These are phyloP conservation scores for Agonopterix arenella DNA, from an alignment of 2,888 invertebrate genomes.

Conservation along the genomic window DNA sequence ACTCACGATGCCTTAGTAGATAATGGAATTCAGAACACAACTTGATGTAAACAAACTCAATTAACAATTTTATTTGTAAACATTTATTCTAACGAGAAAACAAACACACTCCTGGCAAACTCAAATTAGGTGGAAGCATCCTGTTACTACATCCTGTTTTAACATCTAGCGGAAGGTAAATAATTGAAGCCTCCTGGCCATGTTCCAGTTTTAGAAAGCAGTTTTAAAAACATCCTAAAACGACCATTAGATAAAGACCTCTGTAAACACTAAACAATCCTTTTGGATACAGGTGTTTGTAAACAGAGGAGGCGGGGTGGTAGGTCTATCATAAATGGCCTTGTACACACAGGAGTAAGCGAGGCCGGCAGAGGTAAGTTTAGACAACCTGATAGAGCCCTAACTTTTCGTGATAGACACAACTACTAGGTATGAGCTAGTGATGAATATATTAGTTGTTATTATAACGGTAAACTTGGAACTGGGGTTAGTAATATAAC, in stretches of 20 bases:
- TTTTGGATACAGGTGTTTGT: not conserved
- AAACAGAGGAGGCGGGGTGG: not conserved
- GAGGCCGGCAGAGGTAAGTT: constrained; percentile 4
- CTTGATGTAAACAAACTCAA: not conserved
- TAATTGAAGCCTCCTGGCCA: constrained; percentile 39
- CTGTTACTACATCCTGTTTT: not conserved
- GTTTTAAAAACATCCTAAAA: constrained; percentile 32
- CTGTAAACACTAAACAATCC: not conserved
- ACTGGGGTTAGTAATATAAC: no score
- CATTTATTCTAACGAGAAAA: not conserved
- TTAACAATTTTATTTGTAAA: no score
- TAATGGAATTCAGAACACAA: not conserved
- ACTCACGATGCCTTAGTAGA: not conserved
- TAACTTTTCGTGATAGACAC: constrained; percentile 8
- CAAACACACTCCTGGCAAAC: not conserved
- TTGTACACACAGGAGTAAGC: not conserved
- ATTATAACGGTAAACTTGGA: not conserved
- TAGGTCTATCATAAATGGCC: not conserved
- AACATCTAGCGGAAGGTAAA: constrained; percentile 18
- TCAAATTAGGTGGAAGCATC: not conserved
- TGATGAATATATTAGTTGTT: constrained; percentile 1
- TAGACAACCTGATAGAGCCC: constrained; percentile 7
- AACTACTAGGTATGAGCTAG: constrained; percentile 1
- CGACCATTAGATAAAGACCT: not conserved
- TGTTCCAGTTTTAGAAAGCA: constrained; percentile 34